Evolutionary conservation across 2,797 vertebrate species (phyloP).

Genomic region (Cossypha heuglini): DNA sequence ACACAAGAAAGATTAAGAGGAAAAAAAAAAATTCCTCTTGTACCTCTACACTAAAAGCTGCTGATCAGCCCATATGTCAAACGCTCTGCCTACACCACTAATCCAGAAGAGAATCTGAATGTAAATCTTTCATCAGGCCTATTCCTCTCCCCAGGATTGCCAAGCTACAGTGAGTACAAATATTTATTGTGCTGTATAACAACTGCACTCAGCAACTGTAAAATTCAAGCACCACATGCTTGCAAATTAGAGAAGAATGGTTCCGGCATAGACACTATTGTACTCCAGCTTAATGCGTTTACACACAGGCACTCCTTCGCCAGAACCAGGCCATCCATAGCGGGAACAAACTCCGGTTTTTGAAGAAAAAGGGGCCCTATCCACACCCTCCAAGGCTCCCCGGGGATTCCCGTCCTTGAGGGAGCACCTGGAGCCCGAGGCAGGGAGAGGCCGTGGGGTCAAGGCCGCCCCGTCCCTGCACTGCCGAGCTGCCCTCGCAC

Average conservation of each 20-base stretch:
- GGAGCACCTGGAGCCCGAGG: accelerated
- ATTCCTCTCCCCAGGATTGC: not conserved
- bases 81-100: not conserved
- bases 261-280: accelerated
- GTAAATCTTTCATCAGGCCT: not conserved
- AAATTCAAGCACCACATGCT: not conserved
- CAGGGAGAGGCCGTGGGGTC: accelerated
- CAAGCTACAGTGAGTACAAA: not conserved
- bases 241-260: not conserved
- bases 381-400: not conserved
- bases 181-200: not conserved
- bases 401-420: accelerated
- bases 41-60: not conserved
- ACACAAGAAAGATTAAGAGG: accelerated
- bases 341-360: accelerated
- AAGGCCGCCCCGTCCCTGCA: accelerated
- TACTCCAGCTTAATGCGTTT: not conserved
- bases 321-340: not conserved
- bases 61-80: not conserved
- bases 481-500: accelerated
- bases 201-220: not conserved
- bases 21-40: not conserved
- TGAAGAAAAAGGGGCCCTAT: no score
- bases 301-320: not conserved
- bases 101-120: not conserved